Conservation (phyloP, 2,888 invertebrate genomes). For the Baccha elongata region DNA sequence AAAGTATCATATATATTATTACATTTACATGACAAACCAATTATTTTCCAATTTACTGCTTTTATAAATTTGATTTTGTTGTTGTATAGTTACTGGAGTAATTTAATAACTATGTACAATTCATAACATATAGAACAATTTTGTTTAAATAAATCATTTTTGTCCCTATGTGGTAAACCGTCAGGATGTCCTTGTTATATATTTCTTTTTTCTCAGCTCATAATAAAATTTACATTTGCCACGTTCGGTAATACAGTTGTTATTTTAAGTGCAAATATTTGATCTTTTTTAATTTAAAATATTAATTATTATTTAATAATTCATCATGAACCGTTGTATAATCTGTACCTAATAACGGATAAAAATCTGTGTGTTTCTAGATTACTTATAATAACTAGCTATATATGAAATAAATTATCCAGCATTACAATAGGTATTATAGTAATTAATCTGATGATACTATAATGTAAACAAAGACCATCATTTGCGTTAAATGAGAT, state of each 20-base stretch:
- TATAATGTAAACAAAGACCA: too few species aligned
- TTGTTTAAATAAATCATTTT: constrained; percentile 28
- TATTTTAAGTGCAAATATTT: background rate
- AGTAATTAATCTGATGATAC: constrained; percentile 27
- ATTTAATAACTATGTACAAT: constrained; percentile 28
- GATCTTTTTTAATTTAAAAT: background rate
- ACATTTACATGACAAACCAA: constrained; percentile 10
- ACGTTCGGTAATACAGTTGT: background rate
- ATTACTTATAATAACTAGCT: too few species aligned
- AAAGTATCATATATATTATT: background rate
- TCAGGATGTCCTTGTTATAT: background rate
- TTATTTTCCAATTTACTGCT: constrained; percentile 45
- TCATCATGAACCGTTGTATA: constrained; percentile 10
- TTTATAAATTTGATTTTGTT: constrained; percentile 24
- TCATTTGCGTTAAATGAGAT: too few species aligned
- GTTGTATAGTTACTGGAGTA: background rate
- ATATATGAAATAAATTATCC: constrained; percentile 26
- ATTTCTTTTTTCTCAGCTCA: background rate
- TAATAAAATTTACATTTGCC: background rate
- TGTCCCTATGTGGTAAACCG: background rate
- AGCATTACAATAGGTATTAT: background rate
- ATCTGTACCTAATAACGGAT: constrained; percentile 31
- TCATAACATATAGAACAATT: constrained; percentile 30
- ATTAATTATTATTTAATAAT: constrained; percentile 38
- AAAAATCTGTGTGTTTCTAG: constrained; percentile 4